phyloP scores from a whole-genome alignment of 2,797 vertebrate genomes.

The Cyprinella venusta region DNA sequence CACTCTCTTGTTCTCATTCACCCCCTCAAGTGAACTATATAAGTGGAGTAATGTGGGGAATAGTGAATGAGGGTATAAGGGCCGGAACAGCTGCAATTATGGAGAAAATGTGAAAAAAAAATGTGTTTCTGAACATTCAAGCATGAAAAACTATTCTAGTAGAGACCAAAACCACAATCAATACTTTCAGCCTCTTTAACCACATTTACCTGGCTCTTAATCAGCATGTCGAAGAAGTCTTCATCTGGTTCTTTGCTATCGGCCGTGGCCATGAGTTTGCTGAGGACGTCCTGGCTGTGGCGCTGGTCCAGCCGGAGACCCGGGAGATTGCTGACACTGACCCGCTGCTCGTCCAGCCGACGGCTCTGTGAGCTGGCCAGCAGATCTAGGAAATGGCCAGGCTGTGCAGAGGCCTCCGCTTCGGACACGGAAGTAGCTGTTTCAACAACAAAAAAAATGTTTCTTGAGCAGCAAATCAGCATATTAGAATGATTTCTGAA shows the following conservation, averaged over 20 bases:
- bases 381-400: slow-evolving; percentile 92
- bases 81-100: neutral
- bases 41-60: too few relatives aligned
- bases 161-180: neutral
- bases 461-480: neutral
- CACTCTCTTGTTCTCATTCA: too few relatives aligned
- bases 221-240: slow-evolving; percentile 92
- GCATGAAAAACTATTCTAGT: neutral
- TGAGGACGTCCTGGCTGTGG: slow-evolving; percentile 75
- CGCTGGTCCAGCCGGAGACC: slow-evolving; percentile 83
- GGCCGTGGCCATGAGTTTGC: slow-evolving; percentile 75
- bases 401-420: slow-evolving; percentile 81
- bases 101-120: neutral
- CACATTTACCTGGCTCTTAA: slow-evolving; percentile 89
- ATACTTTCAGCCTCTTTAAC: neutral
- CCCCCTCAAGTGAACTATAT: too few relatives aligned
- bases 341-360: slow-evolving; percentile 91
- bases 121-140: neutral
- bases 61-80: too few relatives aligned
- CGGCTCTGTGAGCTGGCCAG: slow-evolving; percentile 92
- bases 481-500: too few relatives aligned
- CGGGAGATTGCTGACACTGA: slow-evolving; percentile 83
- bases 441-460: neutral
- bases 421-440: slow-evolving; percentile 75
- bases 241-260: slow-evolving; percentile 84